A percentile compares a stretch with the other conserved stretches of the same genome.
phyloP scores from a whole-genome alignment of 2,888 invertebrate genomes.

The Acanthoscelides obtectus region DNA sequence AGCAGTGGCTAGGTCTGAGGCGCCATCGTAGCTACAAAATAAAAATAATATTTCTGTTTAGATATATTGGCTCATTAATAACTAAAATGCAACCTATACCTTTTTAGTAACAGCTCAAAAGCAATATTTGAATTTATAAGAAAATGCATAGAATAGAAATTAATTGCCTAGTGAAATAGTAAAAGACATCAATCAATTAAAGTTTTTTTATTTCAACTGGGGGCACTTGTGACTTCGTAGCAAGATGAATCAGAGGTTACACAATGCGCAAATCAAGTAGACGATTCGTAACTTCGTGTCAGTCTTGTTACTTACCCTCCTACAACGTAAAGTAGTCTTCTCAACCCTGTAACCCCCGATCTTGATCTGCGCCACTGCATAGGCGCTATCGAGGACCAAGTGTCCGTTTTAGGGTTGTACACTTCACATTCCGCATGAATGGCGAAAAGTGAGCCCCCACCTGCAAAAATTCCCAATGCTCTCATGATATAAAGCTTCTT shows the following conservation, averaged over 20 bases:
- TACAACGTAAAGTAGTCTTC: slow-evolving; percentile 61
- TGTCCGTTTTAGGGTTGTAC: slow-evolving; percentile 61
- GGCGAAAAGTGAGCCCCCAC: slow-evolving; percentile 66
- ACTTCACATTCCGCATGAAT: slow-evolving; percentile 69
- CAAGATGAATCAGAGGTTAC: too few species aligned
- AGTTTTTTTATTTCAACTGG: too few species aligned
- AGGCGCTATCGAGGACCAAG: slow-evolving; percentile 61
- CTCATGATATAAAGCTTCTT: not conserved
- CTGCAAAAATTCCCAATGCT: slow-evolving; percentile 33
- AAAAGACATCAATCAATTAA: too few species aligned
- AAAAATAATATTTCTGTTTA: not conserved
- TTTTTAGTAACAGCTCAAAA: too few species aligned
- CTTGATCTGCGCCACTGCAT: slow-evolving; percentile 62
- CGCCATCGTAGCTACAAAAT: slow-evolving; percentile 55
- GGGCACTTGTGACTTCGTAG: too few species aligned
- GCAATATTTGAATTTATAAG: too few species aligned
- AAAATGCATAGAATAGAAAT: too few species aligned
- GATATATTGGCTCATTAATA: too few species aligned
- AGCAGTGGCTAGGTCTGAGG: slow-evolving; percentile 61
- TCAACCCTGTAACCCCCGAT: slow-evolving; percentile 60
- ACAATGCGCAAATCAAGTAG: too few species aligned
- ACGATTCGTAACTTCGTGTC: too few species aligned
- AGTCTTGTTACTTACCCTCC: slow-evolving; percentile 58
- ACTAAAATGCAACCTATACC: too few species aligned
- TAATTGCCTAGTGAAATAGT: too few species aligned